Evolutionary conservation across 1,140 invertebrate species (phyloP).

Genomic region (Periplaneta americana): DNA sequence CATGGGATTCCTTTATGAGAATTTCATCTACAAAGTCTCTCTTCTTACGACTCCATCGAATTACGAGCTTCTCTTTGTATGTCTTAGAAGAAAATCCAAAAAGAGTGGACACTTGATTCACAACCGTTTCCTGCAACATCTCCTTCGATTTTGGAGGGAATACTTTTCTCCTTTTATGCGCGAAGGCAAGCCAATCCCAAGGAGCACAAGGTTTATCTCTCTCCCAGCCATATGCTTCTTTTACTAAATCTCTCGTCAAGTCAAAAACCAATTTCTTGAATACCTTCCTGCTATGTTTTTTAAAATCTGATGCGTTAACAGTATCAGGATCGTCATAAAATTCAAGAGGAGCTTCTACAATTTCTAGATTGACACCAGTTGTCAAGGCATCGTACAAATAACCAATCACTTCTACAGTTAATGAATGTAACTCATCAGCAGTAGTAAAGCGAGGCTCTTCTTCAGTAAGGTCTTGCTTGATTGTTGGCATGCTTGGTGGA

Average conservation of each 20-base stretch:
- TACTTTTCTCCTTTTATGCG: slow-evolving; percentile 27
- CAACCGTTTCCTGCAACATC: slow-evolving; percentile 44
- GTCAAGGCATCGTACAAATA: slow-evolving; percentile 37
- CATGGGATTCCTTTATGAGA: slow-evolving; percentile 58
- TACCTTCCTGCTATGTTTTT: background rate
- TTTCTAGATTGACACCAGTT: background rate
- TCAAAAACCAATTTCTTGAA: slow-evolving; percentile 55
- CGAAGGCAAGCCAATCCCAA: slow-evolving; percentile 44
- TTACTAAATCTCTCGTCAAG: slow-evolving; percentile 55
- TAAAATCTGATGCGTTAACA: background rate
- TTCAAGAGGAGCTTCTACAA: background rate
- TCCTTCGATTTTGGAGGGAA: slow-evolving; percentile 34
- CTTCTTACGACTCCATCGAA: slow-evolving; percentile 61
- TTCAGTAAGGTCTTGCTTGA: slow-evolving; percentile 4
- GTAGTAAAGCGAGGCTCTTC: slow-evolving; percentile 42
- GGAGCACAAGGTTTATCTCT: slow-evolving; percentile 34
- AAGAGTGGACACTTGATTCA: slow-evolving; percentile 45
- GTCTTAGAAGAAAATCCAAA: slow-evolving; percentile 50
- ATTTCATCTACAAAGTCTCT: slow-evolving; percentile 67
- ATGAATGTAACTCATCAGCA: slow-evolving; percentile 24
- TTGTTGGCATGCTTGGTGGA: no score
- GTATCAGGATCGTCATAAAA: background rate
- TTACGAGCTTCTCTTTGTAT: slow-evolving; percentile 50
- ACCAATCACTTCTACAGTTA: background rate
- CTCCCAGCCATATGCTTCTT: slow-evolving; percentile 36